These are phyloP conservation scores for Physella acuta DNA, from an alignment of 1,140 invertebrate species.

Conservation along the genomic window DNA sequence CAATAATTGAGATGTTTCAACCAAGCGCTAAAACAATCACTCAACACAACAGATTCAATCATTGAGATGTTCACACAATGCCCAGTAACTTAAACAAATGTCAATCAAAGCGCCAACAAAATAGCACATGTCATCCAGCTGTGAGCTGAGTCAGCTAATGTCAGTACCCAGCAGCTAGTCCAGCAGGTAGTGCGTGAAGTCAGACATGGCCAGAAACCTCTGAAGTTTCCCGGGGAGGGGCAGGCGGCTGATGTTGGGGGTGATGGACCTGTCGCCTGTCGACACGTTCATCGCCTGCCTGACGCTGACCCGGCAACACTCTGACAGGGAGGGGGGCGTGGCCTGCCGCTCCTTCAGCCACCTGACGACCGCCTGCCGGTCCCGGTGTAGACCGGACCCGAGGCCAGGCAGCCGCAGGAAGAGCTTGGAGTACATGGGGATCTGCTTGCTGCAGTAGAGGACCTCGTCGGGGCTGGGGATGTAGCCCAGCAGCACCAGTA, in stretches of 20 bases:
- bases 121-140: no score
- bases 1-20: no score
- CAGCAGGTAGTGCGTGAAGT: constrained; percentile 27
- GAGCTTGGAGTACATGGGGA: constrained; percentile 48
- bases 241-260: constrained; percentile 37
- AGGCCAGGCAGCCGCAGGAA: constrained; percentile 33
- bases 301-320: constrained; percentile 41
- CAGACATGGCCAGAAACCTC: constrained; percentile 40
- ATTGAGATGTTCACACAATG: no score
- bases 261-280: constrained; percentile 40
- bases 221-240: constrained; percentile 40
- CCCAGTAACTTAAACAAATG: no score
- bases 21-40: no score
- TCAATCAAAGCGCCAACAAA: no score
- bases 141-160: no score
- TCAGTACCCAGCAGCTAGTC: no score
- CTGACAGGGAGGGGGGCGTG: constrained; percentile 27
- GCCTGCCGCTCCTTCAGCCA: constrained; percentile 13
- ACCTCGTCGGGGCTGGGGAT: constrained; percentile 45
- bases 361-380: constrained; percentile 23
- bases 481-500: constrained; percentile 47
- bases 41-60: no score
- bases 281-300: constrained; percentile 39
- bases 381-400: constrained; percentile 14
- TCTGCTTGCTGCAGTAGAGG: constrained; percentile 41